Conservation (phyloP, 2,797 vertebrate genomes). For the Peromyscus nudipes region DNA sequence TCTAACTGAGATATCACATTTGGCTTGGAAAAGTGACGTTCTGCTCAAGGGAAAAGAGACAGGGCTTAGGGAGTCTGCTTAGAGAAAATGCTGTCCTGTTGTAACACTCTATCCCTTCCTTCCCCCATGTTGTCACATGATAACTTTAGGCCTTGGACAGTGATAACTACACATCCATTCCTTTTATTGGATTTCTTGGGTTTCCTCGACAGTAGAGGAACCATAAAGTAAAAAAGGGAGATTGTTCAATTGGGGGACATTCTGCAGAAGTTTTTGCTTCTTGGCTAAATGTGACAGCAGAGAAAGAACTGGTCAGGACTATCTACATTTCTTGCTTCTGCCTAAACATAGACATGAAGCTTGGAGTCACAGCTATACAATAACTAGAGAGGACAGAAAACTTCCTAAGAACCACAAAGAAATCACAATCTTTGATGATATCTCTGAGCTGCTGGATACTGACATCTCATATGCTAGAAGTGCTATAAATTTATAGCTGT, state of each 20-base stretch:
- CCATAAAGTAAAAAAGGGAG: background rate
- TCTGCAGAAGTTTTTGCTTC: background rate
- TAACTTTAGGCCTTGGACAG: background rate
- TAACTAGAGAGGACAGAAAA: background rate
- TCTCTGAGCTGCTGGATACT: background rate
- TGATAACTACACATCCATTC: background rate
- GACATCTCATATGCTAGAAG: background rate
- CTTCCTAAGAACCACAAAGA: background rate
- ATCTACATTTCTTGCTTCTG: background rate
- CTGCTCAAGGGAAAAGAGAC: constrained; percentile 79
- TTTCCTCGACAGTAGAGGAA: background rate
- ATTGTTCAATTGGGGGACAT: background rate
- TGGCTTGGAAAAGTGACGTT: constrained; percentile 83
- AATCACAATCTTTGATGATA: background rate
- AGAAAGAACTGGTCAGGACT: background rate
- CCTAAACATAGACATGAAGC: background rate
- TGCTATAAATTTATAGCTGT: background rate
- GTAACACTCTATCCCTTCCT: background rate
- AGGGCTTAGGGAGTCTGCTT: constrained; percentile 65
- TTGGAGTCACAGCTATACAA: background rate
- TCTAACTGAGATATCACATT: constrained; percentile 83
- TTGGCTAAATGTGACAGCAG: background rate
- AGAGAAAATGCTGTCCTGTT: background rate
- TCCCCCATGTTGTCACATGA: background rate
- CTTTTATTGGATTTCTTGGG: background rate